Evolutionary conservation across 1,140 invertebrate genomes (phyloP).

Genomic region (Muscidifurax raptorellus): DNA sequence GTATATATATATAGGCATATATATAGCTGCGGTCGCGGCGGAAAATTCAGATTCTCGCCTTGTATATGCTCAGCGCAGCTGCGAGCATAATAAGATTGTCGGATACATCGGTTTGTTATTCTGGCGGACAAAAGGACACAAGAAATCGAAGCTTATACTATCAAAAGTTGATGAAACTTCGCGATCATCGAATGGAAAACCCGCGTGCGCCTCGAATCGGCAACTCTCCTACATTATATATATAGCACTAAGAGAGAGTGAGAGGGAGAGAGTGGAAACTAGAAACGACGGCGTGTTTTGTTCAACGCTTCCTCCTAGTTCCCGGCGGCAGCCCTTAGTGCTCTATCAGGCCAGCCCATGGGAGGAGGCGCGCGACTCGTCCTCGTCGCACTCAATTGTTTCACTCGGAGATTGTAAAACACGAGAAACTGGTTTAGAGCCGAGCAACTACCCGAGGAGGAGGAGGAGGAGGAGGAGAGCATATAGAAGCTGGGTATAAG

Average conservation of each 20-base stretch:
- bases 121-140: no score
- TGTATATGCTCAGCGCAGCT: no score
- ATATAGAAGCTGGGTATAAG: no score
- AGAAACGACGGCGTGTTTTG: neutral
- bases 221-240: no score
- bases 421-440: slow-evolving; percentile 67
- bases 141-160: no score
- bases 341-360: neutral
- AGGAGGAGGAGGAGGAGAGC: neutral
- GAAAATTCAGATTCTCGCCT: neutral
- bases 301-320: no score
- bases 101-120: neutral
- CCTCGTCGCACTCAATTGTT: slow-evolving; percentile 67
- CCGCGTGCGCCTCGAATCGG: no score
- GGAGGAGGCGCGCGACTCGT: neutral
- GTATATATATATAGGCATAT: no score
- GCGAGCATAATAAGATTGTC: neutral
- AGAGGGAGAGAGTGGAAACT: neutral
- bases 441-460: neutral
- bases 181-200: no score
- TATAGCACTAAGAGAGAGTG: no score
- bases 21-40: neutral
- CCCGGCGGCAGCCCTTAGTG: neutral
- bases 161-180: neutral
- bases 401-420: slow-evolving; percentile 69